Base-by-base conservation (phyloP, 2,113 vertebrate species). In the Sakesphorus luctuosus region DNA sequence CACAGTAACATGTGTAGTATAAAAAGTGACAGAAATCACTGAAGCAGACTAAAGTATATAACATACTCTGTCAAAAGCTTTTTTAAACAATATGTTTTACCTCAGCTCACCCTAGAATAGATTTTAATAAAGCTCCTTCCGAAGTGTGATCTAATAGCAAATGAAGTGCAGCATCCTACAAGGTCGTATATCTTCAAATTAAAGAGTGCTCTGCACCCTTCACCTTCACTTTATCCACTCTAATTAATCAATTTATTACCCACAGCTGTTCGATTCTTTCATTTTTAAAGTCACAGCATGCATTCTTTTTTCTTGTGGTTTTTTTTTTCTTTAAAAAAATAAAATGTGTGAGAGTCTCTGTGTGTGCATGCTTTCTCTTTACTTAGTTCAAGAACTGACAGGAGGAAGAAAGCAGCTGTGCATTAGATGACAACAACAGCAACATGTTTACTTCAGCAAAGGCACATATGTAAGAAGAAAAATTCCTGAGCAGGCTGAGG, bases 21-120 rank as follows among this genome's bases (percentile, higher is more conserved):
- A 97, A 96, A 91, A 93, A 66, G 66, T 76, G 84, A 92, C 95
- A 71, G 62, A 81, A 95, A 93, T 92, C 97, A 93, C 47, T 92
- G 84, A 94, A 92, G 96, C 93, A 93, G 82, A 94, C 92, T 94
- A 90, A 97, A 97, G 91, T 96, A 92, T 97, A 96, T 93, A 71
- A 91, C 87, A 53, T 66, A 91, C 83, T 94, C 94, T 82, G 76
- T 91, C 95, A 95, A 90, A 77, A 90, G 84, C 87, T 84, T 92
- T 93, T 94, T 87, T 94, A 94, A 92, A 95, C 96, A 93, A 93
- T 93, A 95, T 84, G 91, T 87, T 88, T 88, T 87, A 82, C 95
- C 95, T 97, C 97, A 88, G 84, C 67, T 89, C 65, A 97, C 96
- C 96, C 94, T 89, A 33, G 56, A 78, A 75, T 53, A 94, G 89